A percentile compares a stretch with the other conserved stretches of the same genome.
These are phyloP conservation scores for Lepus oiostolus DNA, from an alignment of 2,797 vertebrate species.

Conservation along the genomic window DNA sequence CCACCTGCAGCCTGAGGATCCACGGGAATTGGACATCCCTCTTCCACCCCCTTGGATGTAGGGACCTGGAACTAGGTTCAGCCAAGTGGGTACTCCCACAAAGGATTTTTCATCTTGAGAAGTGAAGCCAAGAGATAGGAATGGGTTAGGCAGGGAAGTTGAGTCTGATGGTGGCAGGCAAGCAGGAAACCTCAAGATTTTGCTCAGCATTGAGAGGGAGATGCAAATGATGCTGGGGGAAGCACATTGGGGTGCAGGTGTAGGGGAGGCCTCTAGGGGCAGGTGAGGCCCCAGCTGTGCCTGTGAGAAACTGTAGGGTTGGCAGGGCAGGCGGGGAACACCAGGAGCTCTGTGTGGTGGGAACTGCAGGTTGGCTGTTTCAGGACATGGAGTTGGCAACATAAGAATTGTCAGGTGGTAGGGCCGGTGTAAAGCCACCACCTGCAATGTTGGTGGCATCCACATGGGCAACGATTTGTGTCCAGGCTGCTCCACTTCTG, in stretches of 20 bases:
- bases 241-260: rapidly evolving
- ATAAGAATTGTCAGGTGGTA: background rate
- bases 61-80: background rate
- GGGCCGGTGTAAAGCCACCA: too few relatives aligned
- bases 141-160: background rate
- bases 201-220: background rate
- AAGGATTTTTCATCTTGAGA: background rate
- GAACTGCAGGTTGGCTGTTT: background rate
- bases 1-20: background rate
- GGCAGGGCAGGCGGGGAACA: background rate
- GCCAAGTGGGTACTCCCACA: background rate
- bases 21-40: background rate
- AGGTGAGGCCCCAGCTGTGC: background rate
- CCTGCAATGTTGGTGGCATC: too few relatives aligned
- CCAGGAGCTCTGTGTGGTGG: background rate
- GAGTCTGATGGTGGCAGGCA: background rate
- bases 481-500: too few relatives aligned
- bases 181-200: background rate
- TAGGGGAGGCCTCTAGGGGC: too few relatives aligned
- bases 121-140: background rate
- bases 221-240: background rate
- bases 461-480: too few relatives aligned
- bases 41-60: background rate
- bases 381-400: background rate
- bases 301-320: background rate